These are phyloP conservation scores for Chiloscyllium punctatum DNA, from an alignment of 2,797 vertebrate genomes.

Conservation along the genomic window DNA sequence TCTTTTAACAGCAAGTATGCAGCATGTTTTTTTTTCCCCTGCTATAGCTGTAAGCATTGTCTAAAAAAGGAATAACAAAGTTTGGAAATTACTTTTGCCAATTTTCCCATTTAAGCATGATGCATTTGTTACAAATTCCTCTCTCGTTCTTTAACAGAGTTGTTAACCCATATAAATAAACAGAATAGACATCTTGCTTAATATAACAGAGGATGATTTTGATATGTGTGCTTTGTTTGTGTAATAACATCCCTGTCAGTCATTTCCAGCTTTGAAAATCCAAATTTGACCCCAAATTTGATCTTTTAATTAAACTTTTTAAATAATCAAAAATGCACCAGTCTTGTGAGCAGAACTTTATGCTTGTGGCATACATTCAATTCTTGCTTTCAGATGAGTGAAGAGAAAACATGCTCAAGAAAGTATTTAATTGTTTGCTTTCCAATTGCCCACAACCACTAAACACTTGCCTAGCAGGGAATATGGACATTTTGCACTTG, in stretches of 20 bases:
- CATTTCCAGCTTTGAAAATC: neutral
- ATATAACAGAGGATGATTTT: neutral
- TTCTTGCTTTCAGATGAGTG: slow-evolving; percentile 50
- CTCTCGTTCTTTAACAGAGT: neutral
- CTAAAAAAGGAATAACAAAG: neutral
- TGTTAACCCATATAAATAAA: neutral
- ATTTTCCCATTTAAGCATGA: neutral
- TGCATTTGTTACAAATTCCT: neutral
- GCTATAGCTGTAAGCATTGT: neutral
- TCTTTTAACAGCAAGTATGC: neutral
- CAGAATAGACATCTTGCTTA: neutral
- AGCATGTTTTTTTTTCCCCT: neutral
- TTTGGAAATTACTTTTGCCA: neutral
- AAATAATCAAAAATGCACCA: neutral
- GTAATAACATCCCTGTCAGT: neutral
- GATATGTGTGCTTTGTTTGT: neutral
- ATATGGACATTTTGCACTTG: slow-evolving; percentile 45
- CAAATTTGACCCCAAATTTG: neutral
- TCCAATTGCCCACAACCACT: slow-evolving; percentile 59
- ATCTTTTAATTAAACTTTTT: neutral
- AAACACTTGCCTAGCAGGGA: slow-evolving; percentile 48
- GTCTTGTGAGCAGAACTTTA: slow-evolving; percentile 42
- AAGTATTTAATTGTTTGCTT: slow-evolving; percentile 50
- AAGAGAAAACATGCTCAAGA: slow-evolving; percentile 58
- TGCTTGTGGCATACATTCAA: slow-evolving; percentile 51